phyloP scores from a whole-genome alignment of 1,140 invertebrate genomes.

The Sarcophaga bullata region DNA sequence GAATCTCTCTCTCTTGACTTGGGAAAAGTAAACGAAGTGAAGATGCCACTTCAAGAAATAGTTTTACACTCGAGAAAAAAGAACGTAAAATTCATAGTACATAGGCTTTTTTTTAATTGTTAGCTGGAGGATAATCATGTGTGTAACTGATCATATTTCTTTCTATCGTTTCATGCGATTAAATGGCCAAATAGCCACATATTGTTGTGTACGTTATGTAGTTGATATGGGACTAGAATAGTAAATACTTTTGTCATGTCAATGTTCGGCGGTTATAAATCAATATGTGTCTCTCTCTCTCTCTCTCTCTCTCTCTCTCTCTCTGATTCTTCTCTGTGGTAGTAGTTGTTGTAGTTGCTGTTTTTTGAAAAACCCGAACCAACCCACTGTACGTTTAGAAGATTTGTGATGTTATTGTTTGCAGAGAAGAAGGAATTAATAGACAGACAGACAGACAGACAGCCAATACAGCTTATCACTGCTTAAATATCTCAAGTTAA shows the following conservation, averaged over 20 bases:
- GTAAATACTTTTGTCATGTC: slow-evolving; percentile 28
- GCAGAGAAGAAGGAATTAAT: background rate
- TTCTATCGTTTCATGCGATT: background rate
- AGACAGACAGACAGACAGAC: background rate
- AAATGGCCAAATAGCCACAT: no score
- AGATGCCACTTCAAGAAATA: background rate
- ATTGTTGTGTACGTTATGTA: no score
- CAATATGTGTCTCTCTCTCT: background rate
- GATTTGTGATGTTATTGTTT: background rate
- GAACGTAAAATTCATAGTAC: background rate
- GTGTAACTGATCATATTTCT: background rate
- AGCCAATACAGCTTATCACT: slow-evolving; percentile 16
- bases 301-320: no score
- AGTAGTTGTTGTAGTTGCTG: no score
- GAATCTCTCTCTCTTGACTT: background rate
- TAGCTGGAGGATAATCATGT: slow-evolving; percentile 9
- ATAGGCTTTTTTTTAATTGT: background rate
- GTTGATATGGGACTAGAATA: no score
- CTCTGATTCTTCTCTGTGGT: background rate
- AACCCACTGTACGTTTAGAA: slow-evolving; percentile 5
- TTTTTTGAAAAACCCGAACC: background rate
- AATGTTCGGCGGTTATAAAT: slow-evolving; percentile 31
- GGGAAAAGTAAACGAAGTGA: background rate
- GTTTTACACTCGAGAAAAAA: background rate
- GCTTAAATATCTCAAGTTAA: slow-evolving; percentile 25